A percentile compares a stretch with the other conserved stretches of the same genome.
These are phyloP conservation scores for Metellina segmentata DNA, from an alignment of 2,888 invertebrate genomes.

Conservation along the genomic window DNA sequence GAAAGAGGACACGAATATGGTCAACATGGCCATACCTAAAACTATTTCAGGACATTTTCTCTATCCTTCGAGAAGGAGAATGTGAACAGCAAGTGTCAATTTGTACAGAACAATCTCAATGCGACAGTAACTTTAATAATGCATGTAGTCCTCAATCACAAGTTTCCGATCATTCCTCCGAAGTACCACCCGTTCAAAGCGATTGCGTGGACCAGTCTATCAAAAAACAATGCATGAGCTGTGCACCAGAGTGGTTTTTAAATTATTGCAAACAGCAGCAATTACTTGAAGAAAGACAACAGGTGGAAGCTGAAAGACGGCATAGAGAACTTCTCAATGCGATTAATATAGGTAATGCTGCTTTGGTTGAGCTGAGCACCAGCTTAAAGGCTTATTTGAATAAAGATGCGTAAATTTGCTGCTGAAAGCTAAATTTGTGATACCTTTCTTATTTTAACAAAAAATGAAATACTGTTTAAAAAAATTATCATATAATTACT, in stretches of 20 bases:
- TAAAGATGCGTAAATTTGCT: constrained; percentile 8
- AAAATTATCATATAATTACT: no score
- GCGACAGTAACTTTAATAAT: constrained; percentile 1
- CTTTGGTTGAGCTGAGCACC: constrained; percentile 15
- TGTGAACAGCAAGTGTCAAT: background rate
- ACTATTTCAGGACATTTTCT: constrained; percentile 56
- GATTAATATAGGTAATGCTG: constrained; percentile 28
- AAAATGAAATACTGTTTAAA: background rate
- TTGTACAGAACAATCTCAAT: background rate
- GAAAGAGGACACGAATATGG: constrained; percentile 44
- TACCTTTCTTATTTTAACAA: background rate
- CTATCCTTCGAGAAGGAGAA: background rate
- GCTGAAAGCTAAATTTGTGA: background rate
- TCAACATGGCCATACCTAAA: constrained; percentile 54
- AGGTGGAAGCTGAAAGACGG: constrained; percentile 34
- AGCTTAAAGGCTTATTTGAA: constrained; percentile 44
- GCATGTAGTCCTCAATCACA: constrained; percentile 14
- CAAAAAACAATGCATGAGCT: constrained; percentile 36
- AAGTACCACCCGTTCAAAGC: background rate
- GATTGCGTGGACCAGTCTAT: constrained; percentile 5
- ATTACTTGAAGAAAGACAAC: constrained; percentile 32
- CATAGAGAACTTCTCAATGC: constrained; percentile 42
- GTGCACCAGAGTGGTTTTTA: constrained; percentile 45
- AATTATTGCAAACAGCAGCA: constrained; percentile 35
- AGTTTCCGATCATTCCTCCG: constrained; percentile 24